Evolutionary conservation across 2,888 invertebrate species (phyloP).

Genomic region (Ctenicera cuprea): DNA sequence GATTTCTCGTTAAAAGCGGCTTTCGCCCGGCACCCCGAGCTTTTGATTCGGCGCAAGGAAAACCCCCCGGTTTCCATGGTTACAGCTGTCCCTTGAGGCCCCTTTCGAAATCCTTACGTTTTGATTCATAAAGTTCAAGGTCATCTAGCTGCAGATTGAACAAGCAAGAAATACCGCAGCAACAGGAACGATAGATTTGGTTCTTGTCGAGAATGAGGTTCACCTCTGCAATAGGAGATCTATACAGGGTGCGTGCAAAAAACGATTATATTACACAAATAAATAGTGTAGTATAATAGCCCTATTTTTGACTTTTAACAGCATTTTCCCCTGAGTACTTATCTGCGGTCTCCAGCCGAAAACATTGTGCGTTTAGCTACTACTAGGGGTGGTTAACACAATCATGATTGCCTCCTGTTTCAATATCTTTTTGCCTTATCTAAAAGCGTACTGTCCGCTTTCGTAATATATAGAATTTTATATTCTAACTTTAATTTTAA

Average conservation of each 20-base stretch:
- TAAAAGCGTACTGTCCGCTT: no score
- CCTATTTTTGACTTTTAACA: no score
- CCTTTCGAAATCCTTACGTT: conserved; percentile 62
- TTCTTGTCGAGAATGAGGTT: conserved; percentile 43
- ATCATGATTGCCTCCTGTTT: no score
- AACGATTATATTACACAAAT: no score
- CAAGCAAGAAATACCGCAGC: conserved; percentile 8
- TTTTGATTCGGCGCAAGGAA: conserved; percentile 68
- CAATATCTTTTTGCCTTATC: no score
- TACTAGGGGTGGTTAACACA: no score
- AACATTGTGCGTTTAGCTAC: no score
- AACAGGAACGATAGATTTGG: conserved; percentile 37
- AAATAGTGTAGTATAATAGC: no score
- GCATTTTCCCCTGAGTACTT: no score
- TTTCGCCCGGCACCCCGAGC: conserved; percentile 57
- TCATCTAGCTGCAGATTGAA: conserved; percentile 57
- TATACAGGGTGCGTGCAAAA: background rate
- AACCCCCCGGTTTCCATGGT: conserved; percentile 67
- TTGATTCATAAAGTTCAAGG: conserved; percentile 55
- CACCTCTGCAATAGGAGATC: conserved; percentile 3
- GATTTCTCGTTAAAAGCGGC: conserved; percentile 51
- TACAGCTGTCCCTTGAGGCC: conserved; percentile 62
- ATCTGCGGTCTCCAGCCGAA: no score
- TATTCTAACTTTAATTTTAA: no score
- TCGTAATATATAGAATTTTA: no score